phyloP scores from a whole-genome alignment of 2,113 vertebrate genomes.

The Scopus umbretta region DNA sequence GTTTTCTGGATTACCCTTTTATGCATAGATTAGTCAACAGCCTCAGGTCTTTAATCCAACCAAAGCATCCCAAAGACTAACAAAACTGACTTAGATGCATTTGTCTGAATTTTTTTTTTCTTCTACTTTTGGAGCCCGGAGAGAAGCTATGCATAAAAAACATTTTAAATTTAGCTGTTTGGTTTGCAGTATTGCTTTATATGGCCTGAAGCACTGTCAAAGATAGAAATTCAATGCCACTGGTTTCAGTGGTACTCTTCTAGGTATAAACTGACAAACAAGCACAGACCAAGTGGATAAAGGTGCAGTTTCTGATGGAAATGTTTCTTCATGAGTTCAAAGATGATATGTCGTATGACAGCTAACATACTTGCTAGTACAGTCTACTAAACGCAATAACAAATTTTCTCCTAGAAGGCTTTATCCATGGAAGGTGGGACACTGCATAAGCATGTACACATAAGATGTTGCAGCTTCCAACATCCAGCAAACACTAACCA shows the following conservation, averaged over 20 bases:
- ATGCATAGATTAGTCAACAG: background rate
- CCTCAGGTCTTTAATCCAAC: background rate
- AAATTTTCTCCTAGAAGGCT: background rate
- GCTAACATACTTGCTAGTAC: background rate
- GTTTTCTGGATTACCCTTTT: conserved; percentile 11
- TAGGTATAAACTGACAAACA: background rate
- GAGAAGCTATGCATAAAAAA: background rate
- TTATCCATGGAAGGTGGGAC: fast-evolving
- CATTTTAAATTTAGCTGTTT: background rate
- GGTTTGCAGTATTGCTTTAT: background rate
- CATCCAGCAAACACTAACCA: background rate
- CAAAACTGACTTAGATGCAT: background rate
- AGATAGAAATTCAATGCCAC: background rate
- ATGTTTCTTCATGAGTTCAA: background rate
- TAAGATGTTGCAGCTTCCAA: background rate
- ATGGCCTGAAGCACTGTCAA: background rate
- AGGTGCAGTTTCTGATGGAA: background rate
- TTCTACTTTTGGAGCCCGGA: background rate
- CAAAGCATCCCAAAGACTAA: background rate
- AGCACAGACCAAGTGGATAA: background rate
- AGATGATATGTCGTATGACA: background rate
- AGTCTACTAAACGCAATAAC: background rate
- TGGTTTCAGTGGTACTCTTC: background rate
- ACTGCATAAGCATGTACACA: fast-evolving
- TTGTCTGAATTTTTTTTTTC: background rate